Base-by-base conservation (phyloP, 2,113 vertebrate species). In the Phrynocephalus versicolor region DNA sequence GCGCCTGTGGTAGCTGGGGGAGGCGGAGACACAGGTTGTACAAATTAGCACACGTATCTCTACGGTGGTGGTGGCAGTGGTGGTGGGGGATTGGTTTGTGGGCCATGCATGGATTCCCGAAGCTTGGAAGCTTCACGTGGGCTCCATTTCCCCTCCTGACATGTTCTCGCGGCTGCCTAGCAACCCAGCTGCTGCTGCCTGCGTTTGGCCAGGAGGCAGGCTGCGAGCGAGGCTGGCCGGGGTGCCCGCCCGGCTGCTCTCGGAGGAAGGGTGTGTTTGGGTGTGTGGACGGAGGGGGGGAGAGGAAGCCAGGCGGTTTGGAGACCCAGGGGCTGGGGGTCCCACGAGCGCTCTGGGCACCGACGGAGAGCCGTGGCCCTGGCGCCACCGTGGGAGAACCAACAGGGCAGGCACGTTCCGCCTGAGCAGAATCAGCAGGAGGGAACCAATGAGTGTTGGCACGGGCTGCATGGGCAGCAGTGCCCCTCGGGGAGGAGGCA, bases 181-280 rank as follows among this genome's bases (percentile, higher is more conserved):
- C 84, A 86, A 86, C 84, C 84, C 84, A 81, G 84, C 84, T 86
- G 84, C 84, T 72, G 84, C 84, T 73, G 84, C 73, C 84, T 86
- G 69, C 70, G 55, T 37, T 2, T n/a, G 64, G 69, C 69, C 57
- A 65, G 77, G 84, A 80, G 84, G 41, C 65, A 79, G 67, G 25
- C 76, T 72, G n/a, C 23, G n/a, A 19, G 33, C 81, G 71, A n/a
- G 67, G 81, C 81, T 51, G 27, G 30, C 72, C 81, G n/a, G n/a
- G n/a, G n/a, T 72, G 51, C 39, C 45, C 27, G 82, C 30, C 58
- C 37, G 35, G 27, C 71, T 67, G 6, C 21, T 25, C 9, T 27
- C 23, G 71, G 58, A 83, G 39, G 45, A 7, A 21, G 64, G 2
- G 64, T 30, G 7, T 25, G 30, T 67, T 25, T 2, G 64, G 2